A percentile compares a stretch with the other conserved stretches of the same genome.
Conservation (phyloP, 2,888 invertebrate species). For the Lepidochrysops patricia region DNA sequence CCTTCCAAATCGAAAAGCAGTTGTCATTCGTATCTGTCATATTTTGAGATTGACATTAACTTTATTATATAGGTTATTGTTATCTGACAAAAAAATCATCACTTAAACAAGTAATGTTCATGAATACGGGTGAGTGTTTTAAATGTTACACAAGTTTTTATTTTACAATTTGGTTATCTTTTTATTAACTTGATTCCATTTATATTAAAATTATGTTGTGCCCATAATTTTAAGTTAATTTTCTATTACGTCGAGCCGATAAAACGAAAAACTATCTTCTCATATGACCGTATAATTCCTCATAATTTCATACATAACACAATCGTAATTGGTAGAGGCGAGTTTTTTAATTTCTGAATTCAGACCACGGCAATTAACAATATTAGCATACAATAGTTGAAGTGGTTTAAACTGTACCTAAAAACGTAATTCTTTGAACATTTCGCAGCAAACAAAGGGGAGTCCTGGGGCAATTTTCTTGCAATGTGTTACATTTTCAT, state of each 20-base stretch:
- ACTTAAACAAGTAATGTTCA: too few species aligned
- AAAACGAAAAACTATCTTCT: not conserved
- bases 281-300: not conserved
- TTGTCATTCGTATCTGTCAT: too few species aligned
- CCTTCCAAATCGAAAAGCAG: too few species aligned
- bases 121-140: too few species aligned
- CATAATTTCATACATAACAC: too few species aligned
- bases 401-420: not conserved
- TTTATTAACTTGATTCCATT: too few species aligned
- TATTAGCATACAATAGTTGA: not conserved
- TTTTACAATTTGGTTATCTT: too few species aligned
- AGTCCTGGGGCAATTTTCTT: not conserved
- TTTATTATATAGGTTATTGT: too few species aligned
- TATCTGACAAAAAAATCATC: too few species aligned
- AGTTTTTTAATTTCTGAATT: slow-evolving; percentile 8
- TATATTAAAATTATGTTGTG: too few species aligned
- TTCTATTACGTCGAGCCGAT: not conserved
- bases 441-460: not conserved
- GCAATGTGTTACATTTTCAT: not conserved
- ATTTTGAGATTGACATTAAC: too few species aligned
- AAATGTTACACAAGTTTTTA: too few species aligned
- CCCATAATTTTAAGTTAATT: not conserved
- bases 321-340: not conserved
- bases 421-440: not conserved
- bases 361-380: not conserved